Evolutionary conservation across 2,797 vertebrate species (phyloP).

Genomic region (Mus spretus): DNA sequence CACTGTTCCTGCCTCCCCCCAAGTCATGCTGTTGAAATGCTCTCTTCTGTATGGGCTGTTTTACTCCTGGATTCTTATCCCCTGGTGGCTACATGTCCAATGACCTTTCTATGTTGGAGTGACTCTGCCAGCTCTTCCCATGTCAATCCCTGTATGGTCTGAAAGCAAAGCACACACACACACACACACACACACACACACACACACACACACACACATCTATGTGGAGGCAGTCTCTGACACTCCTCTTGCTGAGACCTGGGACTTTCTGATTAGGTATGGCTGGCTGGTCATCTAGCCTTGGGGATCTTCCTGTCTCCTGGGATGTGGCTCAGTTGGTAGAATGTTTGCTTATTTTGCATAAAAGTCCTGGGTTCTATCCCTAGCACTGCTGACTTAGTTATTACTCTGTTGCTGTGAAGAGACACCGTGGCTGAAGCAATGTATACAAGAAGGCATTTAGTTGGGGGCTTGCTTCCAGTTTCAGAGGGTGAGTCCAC

Average conservation of each 20-base stretch:
- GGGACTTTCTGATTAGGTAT: neutral
- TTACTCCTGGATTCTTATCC: neutral
- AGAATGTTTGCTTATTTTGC: neutral
- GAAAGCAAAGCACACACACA: no score
- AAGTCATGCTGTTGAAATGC: neutral
- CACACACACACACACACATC: no score
- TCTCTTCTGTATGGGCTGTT: neutral
- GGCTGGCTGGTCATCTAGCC: neutral
- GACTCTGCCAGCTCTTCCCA: neutral
- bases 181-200: no score
- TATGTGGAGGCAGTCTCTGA: neutral
- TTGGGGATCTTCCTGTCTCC: neutral
- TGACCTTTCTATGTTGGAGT: neutral
- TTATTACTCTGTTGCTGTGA: neutral
- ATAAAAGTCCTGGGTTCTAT: neutral
- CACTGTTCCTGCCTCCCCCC: neutral
- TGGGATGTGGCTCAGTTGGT: neutral
- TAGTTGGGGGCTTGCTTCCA: neutral
- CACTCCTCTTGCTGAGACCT: neutral
- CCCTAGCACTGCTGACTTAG: neutral
- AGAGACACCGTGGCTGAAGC: neutral
- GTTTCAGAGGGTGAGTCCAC: neutral
- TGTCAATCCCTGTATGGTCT: neutral
- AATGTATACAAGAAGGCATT: neutral
- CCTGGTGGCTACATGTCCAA: neutral